Base-by-base conservation (phyloP, 2,113 vertebrate species). In the Hippocampus abdominalis region DNA sequence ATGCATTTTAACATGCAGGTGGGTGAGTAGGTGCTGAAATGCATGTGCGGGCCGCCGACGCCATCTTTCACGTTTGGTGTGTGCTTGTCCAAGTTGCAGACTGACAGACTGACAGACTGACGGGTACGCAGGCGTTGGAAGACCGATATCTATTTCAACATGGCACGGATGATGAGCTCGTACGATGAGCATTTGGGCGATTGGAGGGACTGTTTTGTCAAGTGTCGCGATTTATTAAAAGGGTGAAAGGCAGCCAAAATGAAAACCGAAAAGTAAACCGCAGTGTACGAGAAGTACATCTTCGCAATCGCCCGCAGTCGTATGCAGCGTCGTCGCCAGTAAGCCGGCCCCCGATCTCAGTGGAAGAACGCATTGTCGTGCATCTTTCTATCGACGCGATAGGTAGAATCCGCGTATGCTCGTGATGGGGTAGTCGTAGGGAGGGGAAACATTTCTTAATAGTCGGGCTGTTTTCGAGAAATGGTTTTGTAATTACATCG, bases 401-500 rank as follows among this genome's bases (percentile, higher is more conserved):
- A 36, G 9, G 59, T 39, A 36, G 20, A 63, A 18, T 69, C 53
- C 66, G 48, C 62, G 73, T 68, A 74, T 60, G 25, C 77, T 29
- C 42, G 61, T 59, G 63, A 13, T 27, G 40, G 10, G 2, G 36
- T 63, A 1, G 36, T 39, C 4, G 60, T 59, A 59, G 70, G 64
- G 75, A 71, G 70, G 40, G 12, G 21, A 15, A 36, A 25, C 25
- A 48, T 46, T 46, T 83, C 6, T 44, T 42, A 68, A 71, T 32
- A 80, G 71, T 59, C 27, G 84, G 73, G 84, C 79, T 81, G 81
- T 86, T 89, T 89, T 87, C 73, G 78, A 76, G 84, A 90, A 91
- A 90, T 82, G 78, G 81, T 89, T 87, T 84, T 82, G 84, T 92
- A 91, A 92, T 92, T 91, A 89, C 89, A 86, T 89, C 89, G 89